These are phyloP conservation scores for Pedetes capensis DNA, from an alignment of 2,113 vertebrate species.

Conservation along the genomic window DNA sequence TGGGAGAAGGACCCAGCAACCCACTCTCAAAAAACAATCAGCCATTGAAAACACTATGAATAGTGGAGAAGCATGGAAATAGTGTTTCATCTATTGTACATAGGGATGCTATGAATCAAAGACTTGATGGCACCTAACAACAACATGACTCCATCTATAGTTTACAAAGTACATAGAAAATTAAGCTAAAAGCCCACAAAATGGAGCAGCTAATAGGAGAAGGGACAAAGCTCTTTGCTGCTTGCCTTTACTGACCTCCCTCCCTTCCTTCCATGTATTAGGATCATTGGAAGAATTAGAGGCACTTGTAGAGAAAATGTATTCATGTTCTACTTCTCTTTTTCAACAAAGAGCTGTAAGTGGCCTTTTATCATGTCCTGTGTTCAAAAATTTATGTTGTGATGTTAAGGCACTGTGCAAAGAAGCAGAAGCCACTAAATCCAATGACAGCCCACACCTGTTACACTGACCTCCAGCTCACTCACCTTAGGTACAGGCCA, in stretches of 20 bases:
- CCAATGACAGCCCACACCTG: neutral
- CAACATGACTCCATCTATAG: too few relatives aligned
- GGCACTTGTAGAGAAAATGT: neutral
- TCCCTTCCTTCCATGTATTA: neutral
- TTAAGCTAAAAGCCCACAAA: neutral
- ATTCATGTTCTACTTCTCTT: neutral
- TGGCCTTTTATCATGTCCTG: neutral
- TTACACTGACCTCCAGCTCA: neutral
- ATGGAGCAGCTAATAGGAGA: neutral
- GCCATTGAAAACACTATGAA: too few relatives aligned
- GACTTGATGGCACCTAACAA: too few relatives aligned
- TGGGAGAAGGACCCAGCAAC: too few relatives aligned
- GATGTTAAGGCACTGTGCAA: neutral
- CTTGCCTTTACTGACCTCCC: neutral
- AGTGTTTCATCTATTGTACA: too few relatives aligned
- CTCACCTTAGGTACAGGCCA: neutral
- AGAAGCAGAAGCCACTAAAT: neutral
- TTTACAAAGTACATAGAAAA: neutral
- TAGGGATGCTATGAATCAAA: too few relatives aligned
- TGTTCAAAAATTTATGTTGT: conserved; percentile 17
- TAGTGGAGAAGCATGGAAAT: too few relatives aligned
- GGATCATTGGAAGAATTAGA: neutral
- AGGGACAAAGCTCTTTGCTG: neutral
- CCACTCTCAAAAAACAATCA: too few relatives aligned
- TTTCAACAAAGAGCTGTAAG: neutral